Evolutionary conservation across 2,113 vertebrate genomes (phyloP), one percentile per base, ranked within the genome.

Genomic region (Podarcis cretensis): DNA sequence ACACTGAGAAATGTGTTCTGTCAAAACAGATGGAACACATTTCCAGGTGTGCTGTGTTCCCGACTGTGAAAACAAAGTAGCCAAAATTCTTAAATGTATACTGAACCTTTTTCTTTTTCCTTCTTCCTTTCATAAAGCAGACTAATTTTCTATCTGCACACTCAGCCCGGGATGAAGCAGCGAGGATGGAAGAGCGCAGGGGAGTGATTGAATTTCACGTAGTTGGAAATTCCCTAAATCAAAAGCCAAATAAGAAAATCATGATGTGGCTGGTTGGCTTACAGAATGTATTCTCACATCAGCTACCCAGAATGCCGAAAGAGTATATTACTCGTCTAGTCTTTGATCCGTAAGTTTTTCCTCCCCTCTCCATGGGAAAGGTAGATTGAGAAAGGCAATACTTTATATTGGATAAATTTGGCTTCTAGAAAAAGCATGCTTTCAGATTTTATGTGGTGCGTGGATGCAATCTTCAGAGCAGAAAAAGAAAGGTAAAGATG

Each of bases 201-300:
- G 99, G 99, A 0, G 98, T 99, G 86, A 99, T 99, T 3, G 99
- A 99, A 85, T 99, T 99, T 95, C 99, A 99, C 0, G 99, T 99
- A 40, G 98, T 99, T 0, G 99, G 99, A 73, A 99, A 99, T 94
- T 99, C 99, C 16, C 93, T 99, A 85, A 99, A 97, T 96, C 99
- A 99, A 94, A 99, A 99, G 89, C 99, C 99, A 91, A 99, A 99
- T 91, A 99, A 98, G 96, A 98, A 98, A 96, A 98, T 99, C 92
- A 95, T 99, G 96, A 99, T 99, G 97, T 99, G 99, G 99, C 98
- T 99, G 32, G 98, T 99, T 4, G 99, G 99, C 81, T 96, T 99
- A 54, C 99, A 99, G 97, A 99, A 99, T 0, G 99, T 99, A 5
- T 99, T 99, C 95, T 99, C 99, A 40, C 99, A 99, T 93, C 99